Conservation (phyloP, 2,797 vertebrate species). For the Mycteria americana region DNA sequence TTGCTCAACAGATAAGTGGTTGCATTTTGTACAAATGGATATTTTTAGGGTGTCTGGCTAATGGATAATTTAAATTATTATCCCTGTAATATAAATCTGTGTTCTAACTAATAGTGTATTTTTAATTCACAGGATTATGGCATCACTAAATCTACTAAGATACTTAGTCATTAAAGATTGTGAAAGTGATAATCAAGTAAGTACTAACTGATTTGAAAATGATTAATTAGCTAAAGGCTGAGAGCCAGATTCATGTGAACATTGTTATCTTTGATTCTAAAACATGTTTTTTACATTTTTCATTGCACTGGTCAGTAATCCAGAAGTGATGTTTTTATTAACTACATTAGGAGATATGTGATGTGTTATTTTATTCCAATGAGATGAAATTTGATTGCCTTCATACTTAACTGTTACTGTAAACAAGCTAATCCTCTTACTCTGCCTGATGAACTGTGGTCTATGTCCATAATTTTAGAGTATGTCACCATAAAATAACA, state of each 20-base stretch:
- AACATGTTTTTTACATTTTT: background rate
- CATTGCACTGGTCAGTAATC: background rate
- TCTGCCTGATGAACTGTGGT: background rate
- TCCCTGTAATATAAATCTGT: background rate
- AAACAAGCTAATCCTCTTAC: background rate
- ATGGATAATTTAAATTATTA: background rate
- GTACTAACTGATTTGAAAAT: constrained; percentile 58
- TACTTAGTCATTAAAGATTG: constrained; percentile 87
- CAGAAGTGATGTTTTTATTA: background rate
- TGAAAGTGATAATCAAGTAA: constrained; percentile 81
- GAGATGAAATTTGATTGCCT: background rate
- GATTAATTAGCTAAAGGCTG: background rate
- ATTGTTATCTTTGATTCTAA: background rate
- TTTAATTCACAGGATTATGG: constrained; percentile 87
- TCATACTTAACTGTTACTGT: background rate
- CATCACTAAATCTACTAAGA: constrained; percentile 88
- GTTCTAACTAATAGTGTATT: constrained; percentile 2
- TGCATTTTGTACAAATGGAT: background rate
- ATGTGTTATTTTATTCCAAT: background rate
- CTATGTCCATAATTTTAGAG: background rate
- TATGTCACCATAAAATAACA: background rate
- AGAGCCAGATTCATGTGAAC: background rate
- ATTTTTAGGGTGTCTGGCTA: background rate
- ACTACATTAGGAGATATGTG: background rate
- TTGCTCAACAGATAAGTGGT: background rate